A percentile compares a stretch with the other conserved stretches of the same genome.
Evolutionary conservation across 2,888 invertebrate genomes (phyloP).

Genomic region (Pinctada fucata): DNA sequence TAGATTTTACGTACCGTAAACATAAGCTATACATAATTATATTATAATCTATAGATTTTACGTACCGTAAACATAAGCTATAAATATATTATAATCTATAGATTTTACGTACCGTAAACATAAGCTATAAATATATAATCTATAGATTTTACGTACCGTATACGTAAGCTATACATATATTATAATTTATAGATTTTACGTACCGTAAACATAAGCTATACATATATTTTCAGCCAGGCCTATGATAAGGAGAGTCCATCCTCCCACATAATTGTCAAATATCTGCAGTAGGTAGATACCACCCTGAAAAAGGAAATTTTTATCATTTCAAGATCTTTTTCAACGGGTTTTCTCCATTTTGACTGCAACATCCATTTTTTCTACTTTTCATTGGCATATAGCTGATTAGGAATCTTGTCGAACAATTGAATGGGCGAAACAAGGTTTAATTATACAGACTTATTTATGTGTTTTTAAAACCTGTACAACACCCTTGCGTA

Average conservation of each 20-base stretch:
- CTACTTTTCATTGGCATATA: not conserved
- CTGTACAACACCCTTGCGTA: no score
- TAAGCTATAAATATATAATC: slow-evolving; percentile 85
- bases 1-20: no score
- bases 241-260: slow-evolving; percentile 81
- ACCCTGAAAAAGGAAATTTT: slow-evolving; percentile 59
- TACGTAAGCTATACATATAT: slow-evolving; percentile 79
- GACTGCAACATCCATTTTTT: not conserved
- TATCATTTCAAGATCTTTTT: not conserved
- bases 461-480: no score
- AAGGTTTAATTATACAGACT: no score
- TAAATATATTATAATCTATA: no score
- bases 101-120: slow-evolving; percentile 78
- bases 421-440: no score
- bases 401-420: not conserved
- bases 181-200: slow-evolving; percentile 17
- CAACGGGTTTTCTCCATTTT: not conserved
- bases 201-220: slow-evolving; percentile 82
- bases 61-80: no score
- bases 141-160: no score
- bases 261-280: slow-evolving; percentile 75
- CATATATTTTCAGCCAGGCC: slow-evolving; percentile 84
- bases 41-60: no score
- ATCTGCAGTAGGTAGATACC: slow-evolving; percentile 74
- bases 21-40: no score